Evolutionary conservation across 2,113 vertebrate species (phyloP).

Genomic region (Platysteira castanea): DNA sequence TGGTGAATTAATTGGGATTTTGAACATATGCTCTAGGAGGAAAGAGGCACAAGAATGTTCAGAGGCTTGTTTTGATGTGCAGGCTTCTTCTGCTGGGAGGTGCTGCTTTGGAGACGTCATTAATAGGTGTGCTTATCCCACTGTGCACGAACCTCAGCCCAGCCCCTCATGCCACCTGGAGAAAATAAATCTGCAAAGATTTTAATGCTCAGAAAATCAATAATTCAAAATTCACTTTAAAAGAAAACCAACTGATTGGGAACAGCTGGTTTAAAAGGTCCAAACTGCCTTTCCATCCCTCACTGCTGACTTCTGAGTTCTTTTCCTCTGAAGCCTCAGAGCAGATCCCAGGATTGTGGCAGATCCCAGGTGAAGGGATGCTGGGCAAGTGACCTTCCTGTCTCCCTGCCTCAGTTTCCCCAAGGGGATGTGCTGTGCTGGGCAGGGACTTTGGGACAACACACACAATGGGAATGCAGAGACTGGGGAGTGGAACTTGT

Average conservation of each 20-base stretch:
- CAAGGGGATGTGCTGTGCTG: neutral
- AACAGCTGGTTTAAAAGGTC: neutral
- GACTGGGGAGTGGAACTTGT: neutral
- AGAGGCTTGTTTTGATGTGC: neutral
- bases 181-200: neutral
- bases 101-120: neutral
- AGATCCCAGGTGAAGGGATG: rapidly evolving
- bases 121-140: rapidly evolving
- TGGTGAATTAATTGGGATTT: neutral
- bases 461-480: neutral
- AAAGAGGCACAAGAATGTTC: neutral
- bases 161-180: neutral
- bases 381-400: neutral
- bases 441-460: neutral
- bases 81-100: neutral
- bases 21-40: neutral
- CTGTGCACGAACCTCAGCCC: neutral
- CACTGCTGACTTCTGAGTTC: neutral
- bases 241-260: neutral
- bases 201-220: neutral
- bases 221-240: neutral
- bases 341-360: neutral
- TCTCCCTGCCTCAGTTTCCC: neutral
- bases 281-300: neutral
- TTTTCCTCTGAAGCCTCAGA: neutral